Conservation (phyloP, 2,113 vertebrate genomes). For the Oxygymnocypris stewartii region DNA sequence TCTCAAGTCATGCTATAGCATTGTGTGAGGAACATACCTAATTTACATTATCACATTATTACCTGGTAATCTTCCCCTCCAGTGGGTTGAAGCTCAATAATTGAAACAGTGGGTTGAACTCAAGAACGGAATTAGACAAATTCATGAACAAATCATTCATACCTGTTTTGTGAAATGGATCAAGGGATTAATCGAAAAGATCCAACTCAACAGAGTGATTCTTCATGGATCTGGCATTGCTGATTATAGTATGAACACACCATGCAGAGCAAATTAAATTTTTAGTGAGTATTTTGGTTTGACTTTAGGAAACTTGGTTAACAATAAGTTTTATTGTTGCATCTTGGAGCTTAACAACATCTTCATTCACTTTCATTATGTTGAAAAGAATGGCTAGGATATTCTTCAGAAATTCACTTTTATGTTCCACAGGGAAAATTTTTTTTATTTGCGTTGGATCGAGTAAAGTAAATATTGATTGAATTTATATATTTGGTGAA, state of each 20-base stretch:
- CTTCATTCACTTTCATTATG: not conserved
- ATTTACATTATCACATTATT: not conserved
- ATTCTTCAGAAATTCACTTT: not conserved
- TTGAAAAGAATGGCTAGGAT: not conserved
- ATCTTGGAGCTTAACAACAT: not conserved
- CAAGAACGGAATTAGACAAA: not conserved
- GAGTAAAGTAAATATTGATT: not conserved
- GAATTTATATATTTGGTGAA: conserved; percentile 11
- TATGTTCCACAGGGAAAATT: not conserved
- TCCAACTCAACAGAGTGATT: not conserved
- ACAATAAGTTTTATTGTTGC: not conserved
- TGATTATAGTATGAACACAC: not conserved
- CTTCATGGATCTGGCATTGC: not conserved
- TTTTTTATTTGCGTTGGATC: no score
- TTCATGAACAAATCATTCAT: not conserved
- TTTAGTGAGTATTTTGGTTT: not conserved
- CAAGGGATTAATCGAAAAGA: not conserved
- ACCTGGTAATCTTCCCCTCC: not conserved
- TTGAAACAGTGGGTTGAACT: not conserved
- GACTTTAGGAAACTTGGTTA: not conserved
- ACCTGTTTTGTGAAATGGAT: not conserved
- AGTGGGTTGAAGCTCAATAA: not conserved
- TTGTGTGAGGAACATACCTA: not conserved
- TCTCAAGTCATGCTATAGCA: not conserved
- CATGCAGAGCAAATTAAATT: not conserved